Base-by-base conservation (phyloP, 2,797 vertebrate species). In the Peromyscus melanophrys region DNA sequence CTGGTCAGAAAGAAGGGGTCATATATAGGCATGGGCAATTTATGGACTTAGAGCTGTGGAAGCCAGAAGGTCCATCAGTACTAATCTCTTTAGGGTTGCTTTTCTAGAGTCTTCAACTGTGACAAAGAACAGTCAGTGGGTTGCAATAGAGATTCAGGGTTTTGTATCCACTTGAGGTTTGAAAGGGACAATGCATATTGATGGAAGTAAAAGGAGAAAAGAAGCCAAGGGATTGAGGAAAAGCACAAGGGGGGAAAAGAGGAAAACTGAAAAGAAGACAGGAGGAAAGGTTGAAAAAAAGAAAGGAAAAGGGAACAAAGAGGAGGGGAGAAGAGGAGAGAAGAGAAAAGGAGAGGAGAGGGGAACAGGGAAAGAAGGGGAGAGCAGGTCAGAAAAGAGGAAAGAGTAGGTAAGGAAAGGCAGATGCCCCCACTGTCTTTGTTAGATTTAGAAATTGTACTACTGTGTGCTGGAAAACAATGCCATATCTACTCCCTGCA, bases 321-420 rank as follows among this genome's bases (percentile, higher is more conserved):
- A 12, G 1, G 23, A 23, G 9, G 10, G 0, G 0, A 11, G 29
- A 17, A 5, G 29, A 46, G 17, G n/a, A 46, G 2, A 6, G 59
- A 40, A 52, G 23, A 75, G 67, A 67, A 14, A 23, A 52, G 2
- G 29, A 59, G 49, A n/a, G 12, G 6, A 21, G 27, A 37, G 13
- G 17, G 27, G 12, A 8, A 21, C 21, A 43, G 21, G 29, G 10
- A 11, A 5, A 63, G 25, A 57, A 77, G 31, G 25, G 23, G 12
- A 71, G 73, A n/a, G 46, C 61, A 76, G 25, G 57, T 25, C 27
- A 6, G 4, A 59, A 69, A 69, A 84, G 82, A 46, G 4, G 4
- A 12, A 63, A 19, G 29, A 55, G 3, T 4, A 11, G 37, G 63
- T 13, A 63, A 59, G 8, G 27, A 71, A 88, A 59, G 12, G 34